Base-by-base conservation (phyloP, 2,113 vertebrate genomes). In the Amazona vittata region DNA sequence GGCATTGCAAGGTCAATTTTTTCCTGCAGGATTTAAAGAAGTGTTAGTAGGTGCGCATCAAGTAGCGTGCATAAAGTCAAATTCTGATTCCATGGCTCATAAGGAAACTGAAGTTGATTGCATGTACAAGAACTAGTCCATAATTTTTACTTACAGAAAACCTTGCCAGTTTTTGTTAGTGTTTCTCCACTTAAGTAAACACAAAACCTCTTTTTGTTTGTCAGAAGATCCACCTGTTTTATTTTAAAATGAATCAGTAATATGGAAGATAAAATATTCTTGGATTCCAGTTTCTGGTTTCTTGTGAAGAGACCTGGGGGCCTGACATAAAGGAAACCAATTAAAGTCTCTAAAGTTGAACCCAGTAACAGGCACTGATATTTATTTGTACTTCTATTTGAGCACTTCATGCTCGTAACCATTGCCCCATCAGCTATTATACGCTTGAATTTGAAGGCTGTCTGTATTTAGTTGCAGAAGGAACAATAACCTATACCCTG, bases 401-500 rank as follows among this genome's bases (percentile, higher is more conserved):
- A 92, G 89, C 82, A 41, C 57, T 62, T 83, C 49, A 41, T 18
- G 69, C 50, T 94, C 81, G 89, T 77, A 94, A 60, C n/a, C 39
- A n/a, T 83, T 93, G 92, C 60, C 39, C 70, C 53, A 78, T 55
- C 69, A 75, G 69, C 52, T 70, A 57, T 87, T 94, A 89, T 26
- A 95, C 93, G 59, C 91, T 69, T 84, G 62, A 91, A 83, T 83
- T 65, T 83, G 82, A 97, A 79, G 86, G 71, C 47, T 89, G 65
- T 57, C 60, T 91, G 73, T 87, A 80, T 85, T 95, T 97, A 97
- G 97, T 88, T 97, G 97, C 95, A 62, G 87, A 86, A 91, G 60
- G 94, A 98, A 96, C 52, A 95, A 81, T 93, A 97, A 97, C 95
- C 96, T 96, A 74, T 89, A 87, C 83, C 77, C 96, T 94, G 92